These are phyloP conservation scores for Pygocentrus nattereri DNA, from an alignment of 2,797 vertebrate species.

Conservation along the genomic window DNA sequence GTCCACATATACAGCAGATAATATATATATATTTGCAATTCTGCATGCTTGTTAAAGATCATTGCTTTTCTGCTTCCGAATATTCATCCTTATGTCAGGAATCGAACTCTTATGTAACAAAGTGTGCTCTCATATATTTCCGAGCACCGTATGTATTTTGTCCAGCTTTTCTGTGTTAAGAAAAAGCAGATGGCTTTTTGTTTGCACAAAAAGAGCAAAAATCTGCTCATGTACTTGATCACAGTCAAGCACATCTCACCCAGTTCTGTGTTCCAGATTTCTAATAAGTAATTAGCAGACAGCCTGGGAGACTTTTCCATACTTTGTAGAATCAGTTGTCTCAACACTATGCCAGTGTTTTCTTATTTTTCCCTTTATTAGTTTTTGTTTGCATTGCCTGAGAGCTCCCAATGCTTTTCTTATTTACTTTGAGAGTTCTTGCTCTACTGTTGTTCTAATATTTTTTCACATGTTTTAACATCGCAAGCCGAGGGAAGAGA, in stretches of 20 bases:
- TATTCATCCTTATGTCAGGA: neutral
- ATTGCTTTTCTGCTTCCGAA: neutral
- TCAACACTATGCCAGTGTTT: neutral
- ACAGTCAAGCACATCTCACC: neutral
- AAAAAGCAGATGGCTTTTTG: neutral
- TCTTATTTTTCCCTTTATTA: neutral
- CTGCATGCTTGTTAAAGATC: too few relatives aligned
- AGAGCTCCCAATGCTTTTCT: constrained; percentile 4
- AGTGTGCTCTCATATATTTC: neutral
- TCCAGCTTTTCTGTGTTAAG: neutral
- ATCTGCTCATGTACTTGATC: constrained; percentile 1
- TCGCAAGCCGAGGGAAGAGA: neutral
- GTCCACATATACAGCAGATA: too few relatives aligned
- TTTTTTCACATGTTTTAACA: constrained; percentile 10
- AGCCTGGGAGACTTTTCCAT: constrained; percentile 16
- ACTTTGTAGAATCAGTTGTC: constrained; percentile 14
- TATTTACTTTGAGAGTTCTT: constrained; percentile 18
- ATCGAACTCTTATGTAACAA: neutral
- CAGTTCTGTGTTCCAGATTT: neutral
- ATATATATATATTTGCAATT: too few relatives aligned
- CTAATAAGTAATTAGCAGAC: constrained; percentile 32
- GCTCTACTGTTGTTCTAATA: constrained; percentile 11
- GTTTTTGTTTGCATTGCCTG: neutral
- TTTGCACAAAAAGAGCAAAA: constrained; percentile 13
- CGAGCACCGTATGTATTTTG: neutral